These are phyloP conservation scores for Neodiprion pinetum DNA, from an alignment of 1,140 invertebrate genomes.

Conservation along the genomic window DNA sequence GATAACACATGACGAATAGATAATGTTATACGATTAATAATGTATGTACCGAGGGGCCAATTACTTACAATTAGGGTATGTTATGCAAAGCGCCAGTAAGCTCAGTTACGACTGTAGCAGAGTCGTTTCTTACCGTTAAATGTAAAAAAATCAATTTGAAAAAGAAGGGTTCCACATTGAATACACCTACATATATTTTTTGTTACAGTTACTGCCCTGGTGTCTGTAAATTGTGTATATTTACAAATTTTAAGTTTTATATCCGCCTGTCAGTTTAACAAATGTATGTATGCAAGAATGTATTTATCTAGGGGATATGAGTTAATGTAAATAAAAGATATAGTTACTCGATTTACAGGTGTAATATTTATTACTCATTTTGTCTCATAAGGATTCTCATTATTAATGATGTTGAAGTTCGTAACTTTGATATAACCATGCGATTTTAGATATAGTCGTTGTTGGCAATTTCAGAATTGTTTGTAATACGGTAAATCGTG, in stretches of 20 bases:
- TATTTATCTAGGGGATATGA: background rate
- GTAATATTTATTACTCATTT: too few relatives aligned
- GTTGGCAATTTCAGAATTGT: too few relatives aligned
- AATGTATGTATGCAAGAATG: slow-evolving; percentile 3
- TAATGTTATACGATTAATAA: background rate
- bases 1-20: background rate
- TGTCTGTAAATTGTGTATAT: slow-evolving; percentile 4
- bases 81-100: background rate
- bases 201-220: background rate
- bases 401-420: too few relatives aligned
- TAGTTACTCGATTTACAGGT: background rate
- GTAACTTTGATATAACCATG: too few relatives aligned
- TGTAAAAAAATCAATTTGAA: background rate
- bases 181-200: background rate
- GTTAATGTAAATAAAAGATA: slow-evolving; percentile 3
- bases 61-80: slow-evolving; percentile 3
- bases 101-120: too few relatives aligned
- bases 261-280: background rate
- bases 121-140: too few relatives aligned
- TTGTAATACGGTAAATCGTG: too few relatives aligned
- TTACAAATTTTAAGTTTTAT: background rate
- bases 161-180: background rate
- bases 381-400: too few relatives aligned
- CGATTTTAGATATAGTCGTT: too few relatives aligned
- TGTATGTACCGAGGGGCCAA: slow-evolving; percentile 6